phyloP scores from a whole-genome alignment of 2,113 vertebrate genomes.

The Fulica atra region DNA sequence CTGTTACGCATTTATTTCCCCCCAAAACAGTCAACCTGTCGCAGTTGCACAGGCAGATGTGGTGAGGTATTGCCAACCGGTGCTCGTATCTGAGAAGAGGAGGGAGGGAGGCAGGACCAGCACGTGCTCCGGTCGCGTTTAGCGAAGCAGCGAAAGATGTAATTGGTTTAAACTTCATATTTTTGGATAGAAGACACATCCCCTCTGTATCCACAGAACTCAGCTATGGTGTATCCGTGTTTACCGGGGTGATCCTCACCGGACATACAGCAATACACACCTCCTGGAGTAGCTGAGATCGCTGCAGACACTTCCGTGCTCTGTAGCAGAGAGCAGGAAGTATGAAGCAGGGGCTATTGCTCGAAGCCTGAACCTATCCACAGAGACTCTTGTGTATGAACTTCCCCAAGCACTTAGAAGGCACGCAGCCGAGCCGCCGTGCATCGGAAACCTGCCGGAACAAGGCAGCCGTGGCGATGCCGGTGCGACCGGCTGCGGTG shows the following conservation, averaged over 20 bases:
- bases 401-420: fast-evolving
- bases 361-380: fast-evolving
- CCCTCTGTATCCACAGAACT: too few relatives aligned
- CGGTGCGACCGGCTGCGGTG: fast-evolving
- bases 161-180: fast-evolving
- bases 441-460: background rate
- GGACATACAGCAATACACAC: fast-evolving
- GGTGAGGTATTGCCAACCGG: background rate
- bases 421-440: fast-evolving
- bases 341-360: fast-evolving
- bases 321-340: background rate
- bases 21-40: background rate
- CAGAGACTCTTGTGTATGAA: fast-evolving
- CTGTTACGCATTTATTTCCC: background rate
- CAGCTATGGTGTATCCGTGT: background rate
- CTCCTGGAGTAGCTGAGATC: background rate
- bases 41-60: background rate
- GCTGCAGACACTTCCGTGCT: background rate
- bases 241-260: background rate
- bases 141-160: background rate
- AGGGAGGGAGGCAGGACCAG: background rate
- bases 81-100: fast-evolving
- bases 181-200: background rate
- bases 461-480: fast-evolving
- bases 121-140: fast-evolving